Evolutionary conservation across 2,888 invertebrate genomes (phyloP), one percentile per base, ranked within the genome.

Genomic region (Leptothorax acervorum): DNA sequence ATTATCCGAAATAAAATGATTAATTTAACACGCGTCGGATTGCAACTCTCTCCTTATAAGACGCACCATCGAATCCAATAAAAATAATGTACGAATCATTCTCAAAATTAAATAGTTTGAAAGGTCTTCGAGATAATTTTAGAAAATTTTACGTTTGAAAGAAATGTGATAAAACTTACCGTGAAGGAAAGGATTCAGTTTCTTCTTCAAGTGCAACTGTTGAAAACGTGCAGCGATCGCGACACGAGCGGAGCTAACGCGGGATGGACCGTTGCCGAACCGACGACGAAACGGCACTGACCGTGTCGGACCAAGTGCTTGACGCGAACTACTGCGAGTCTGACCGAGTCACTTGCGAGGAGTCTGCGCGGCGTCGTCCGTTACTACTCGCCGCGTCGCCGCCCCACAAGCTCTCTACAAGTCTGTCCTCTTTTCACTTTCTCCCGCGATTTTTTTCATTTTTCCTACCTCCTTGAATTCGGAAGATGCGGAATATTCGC

Each of bases 201-300:
- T 12, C 11, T 48, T 45, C 42, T 73, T 35, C 35, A 39, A 79
- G 18, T 39, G n/a, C 9, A 18, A 65, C n/a, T 35, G 51, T 23
- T 57, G 28, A 15, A 55, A 78, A 78, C 78, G 53, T 78, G 68
- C 31, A 23, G 45, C 71, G 39, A 57, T n/a, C 31, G 71, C 23
- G 57, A 71, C 23, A 23, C 23, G 23, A 23, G 23, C 23, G 23
- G 23, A 23, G 23, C 23, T 23, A 35, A 60, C 79, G 45, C 71
- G 71, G 39, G 78, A 48, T 57, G 39, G 48, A 81, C 75, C 84
- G 88, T 84, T 82, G 83, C 78, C 85, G 82, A 83, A 12, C 84
- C 86, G 85, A 84, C 71, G 89, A 86, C 90, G 84, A 86, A 82
- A 85, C 91, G 89, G 88, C 87, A 92, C 92, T 92, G 92, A 90